Evolutionary conservation across 2,113 vertebrate genomes (phyloP).

Genomic region (Corythaixoides concolor): DNA sequence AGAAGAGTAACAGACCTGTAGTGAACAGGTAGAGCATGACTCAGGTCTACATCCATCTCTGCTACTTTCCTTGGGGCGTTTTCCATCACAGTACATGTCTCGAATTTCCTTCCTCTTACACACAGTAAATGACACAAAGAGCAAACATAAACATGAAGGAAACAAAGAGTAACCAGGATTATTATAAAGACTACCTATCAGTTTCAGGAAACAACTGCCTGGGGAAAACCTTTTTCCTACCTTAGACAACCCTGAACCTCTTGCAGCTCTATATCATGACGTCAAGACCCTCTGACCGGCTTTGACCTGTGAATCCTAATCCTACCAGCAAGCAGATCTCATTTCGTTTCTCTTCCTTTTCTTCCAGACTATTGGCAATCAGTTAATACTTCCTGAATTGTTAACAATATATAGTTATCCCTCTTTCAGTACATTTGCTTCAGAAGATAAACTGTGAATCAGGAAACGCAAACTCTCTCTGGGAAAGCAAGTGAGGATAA

Average conservation of each 20-base stretch:
- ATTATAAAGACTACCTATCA: neutral
- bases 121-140: neutral
- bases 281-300: neutral
- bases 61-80: neutral
- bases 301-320: neutral
- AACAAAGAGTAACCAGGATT: neutral
- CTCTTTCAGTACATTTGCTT: neutral
- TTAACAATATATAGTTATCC: neutral
- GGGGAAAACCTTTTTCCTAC: neutral
- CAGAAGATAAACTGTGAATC: neutral
- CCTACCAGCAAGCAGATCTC: neutral
- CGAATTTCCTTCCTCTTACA: neutral
- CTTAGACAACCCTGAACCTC: neutral
- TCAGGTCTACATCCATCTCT: neutral
- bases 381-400: neutral
- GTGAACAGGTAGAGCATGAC: neutral
- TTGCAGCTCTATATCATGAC: neutral
- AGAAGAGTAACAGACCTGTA: neutral
- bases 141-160: neutral
- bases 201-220: neutral
- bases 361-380: neutral
- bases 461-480: neutral
- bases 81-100: neutral
- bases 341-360: neutral
- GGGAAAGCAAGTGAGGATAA: neutral